Percentiles rank a stretch among this genome's conserved stretches.
These are phyloP conservation scores for Ibycter americanus DNA, from an alignment of 2,797 vertebrate genomes.

Conservation along the genomic window DNA sequence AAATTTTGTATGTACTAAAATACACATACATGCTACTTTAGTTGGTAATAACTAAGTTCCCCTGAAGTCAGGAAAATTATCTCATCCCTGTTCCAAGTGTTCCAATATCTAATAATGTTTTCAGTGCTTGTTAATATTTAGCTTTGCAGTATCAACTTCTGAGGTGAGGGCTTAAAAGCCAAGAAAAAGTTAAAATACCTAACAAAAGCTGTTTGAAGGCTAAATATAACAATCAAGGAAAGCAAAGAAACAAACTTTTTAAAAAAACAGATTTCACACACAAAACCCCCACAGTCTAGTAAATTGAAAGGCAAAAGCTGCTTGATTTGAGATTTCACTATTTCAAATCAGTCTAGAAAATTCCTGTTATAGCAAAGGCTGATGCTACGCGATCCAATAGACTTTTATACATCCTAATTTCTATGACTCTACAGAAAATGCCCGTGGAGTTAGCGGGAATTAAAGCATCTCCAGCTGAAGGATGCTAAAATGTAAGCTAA, in stretches of 20 bases:
- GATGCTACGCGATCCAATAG: background rate
- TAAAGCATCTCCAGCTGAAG: background rate
- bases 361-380: background rate
- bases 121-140: background rate
- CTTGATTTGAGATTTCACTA: background rate
- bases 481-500: background rate
- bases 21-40: background rate
- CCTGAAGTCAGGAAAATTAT: background rate
- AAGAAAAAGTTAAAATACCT: background rate
- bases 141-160: background rate
- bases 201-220: background rate
- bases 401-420: background rate
- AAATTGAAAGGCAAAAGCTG: background rate
- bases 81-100: background rate
- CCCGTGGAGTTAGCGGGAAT: background rate
- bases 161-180: background rate
- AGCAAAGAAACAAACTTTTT: background rate
- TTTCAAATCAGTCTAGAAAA: background rate
- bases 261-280: background rate
- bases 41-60: background rate
- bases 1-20: background rate
- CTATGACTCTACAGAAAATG: background rate
- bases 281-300: background rate
- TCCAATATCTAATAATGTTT: background rate
- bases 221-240: background rate